Evolutionary conservation across 2,888 invertebrate genomes (phyloP).

Genomic region (Melikaiella ostensackeni): DNA sequence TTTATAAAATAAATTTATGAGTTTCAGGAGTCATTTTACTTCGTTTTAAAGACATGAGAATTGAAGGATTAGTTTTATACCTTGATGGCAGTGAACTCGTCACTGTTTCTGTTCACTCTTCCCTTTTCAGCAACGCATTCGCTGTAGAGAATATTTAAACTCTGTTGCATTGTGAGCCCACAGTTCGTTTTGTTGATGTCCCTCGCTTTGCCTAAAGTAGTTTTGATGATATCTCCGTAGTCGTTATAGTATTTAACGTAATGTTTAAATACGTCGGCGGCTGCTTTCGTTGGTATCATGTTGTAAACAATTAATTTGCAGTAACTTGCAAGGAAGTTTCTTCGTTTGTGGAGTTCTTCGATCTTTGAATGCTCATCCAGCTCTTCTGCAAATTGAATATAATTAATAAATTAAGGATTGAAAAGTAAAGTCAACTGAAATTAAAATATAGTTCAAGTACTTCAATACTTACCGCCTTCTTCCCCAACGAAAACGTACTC

Average conservation of each 20-base stretch:
- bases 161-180: constrained; percentile 95
- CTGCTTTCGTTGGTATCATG: constrained; percentile 93
- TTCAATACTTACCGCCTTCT: constrained; percentile 85
- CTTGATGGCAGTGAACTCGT: constrained; percentile 94
- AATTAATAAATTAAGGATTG: background rate
- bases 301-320: constrained; percentile 99
- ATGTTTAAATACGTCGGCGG: constrained; percentile 97
- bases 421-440: constrained; percentile 1
- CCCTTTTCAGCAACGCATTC: constrained; percentile 80
- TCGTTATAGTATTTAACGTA: constrained; percentile 99
- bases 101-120: constrained; percentile 83
- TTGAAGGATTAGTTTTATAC: constrained; percentile 75
- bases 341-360: constrained; percentile 96
- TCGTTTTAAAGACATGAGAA: background rate
- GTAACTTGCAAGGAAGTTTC: constrained; percentile 97
- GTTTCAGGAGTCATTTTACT: background rate
- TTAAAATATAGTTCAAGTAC: background rate
- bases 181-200: constrained; percentile 98
- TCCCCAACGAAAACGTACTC: constrained; percentile 95
- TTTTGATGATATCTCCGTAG: constrained; percentile 99
- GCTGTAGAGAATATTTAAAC: constrained; percentile 92
- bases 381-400: constrained; percentile 81
- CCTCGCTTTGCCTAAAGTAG: constrained; percentile 96
- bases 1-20: constrained; percentile 45
- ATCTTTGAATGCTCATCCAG: constrained; percentile 97